Evolutionary conservation across 2,888 invertebrate genomes (phyloP).

Genomic region (Caenorhabditis angaria): DNA sequence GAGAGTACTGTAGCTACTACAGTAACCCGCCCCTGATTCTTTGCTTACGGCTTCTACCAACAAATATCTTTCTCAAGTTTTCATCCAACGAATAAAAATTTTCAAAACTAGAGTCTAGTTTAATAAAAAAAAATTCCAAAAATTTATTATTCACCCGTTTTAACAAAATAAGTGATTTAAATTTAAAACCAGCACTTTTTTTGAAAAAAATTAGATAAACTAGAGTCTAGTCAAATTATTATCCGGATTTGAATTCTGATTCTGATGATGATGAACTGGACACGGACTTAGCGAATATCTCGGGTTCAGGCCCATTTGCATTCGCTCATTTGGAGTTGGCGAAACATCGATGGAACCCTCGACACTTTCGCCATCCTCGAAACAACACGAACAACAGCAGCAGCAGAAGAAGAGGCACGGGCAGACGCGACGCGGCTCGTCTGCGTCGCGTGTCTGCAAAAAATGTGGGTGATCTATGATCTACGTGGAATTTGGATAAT

Average conservation of each 20-base stretch:
- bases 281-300: slow-evolving; percentile 25
- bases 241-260: no score
- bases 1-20: no score
- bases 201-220: not conserved
- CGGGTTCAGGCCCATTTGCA: slow-evolving; percentile 43
- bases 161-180: not conserved
- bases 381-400: slow-evolving; percentile 57
- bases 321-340: slow-evolving; percentile 39
- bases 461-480: no score
- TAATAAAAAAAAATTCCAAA: no score
- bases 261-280: slow-evolving; percentile 26
- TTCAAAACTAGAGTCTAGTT: no score
- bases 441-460: slow-evolving; percentile 52
- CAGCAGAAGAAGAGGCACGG: slow-evolving; percentile 61
- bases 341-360: slow-evolving; percentile 48
- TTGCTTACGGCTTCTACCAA: not conserved
- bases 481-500: not conserved
- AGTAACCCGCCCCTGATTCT: not conserved
- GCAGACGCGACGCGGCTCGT: slow-evolving; percentile 58
- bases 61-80: not conserved
- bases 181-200: not conserved
- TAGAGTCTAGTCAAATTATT: not conserved
- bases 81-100: not conserved
- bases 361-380: slow-evolving; percentile 51
- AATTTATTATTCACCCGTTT: not conserved